A percentile compares a stretch with the other conserved stretches of the same genome.
These are phyloP conservation scores for Sylvia atricapilla DNA, from an alignment of 2,113 vertebrate genomes.

Conservation along the genomic window DNA sequence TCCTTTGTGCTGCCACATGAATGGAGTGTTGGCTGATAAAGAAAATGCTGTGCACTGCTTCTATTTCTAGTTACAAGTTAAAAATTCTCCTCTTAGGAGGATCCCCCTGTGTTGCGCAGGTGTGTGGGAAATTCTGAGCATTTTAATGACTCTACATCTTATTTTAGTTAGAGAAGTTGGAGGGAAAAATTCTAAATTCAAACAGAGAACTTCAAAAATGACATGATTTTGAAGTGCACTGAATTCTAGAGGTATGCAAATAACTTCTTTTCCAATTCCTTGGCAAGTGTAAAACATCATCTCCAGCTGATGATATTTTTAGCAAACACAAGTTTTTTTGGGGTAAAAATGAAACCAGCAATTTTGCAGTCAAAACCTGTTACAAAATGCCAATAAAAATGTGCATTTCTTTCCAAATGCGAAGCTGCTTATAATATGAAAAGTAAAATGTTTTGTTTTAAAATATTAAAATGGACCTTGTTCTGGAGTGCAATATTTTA, in stretches of 20 bases:
- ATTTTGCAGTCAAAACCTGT: neutral
- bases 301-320: slow-evolving; percentile 9
- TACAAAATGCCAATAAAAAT: neutral
- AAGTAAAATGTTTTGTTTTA: neutral
- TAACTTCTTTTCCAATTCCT: neutral
- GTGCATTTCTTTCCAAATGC: neutral
- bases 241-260: slow-evolving; percentile 25
- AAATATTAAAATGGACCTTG: neutral
- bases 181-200: neutral
- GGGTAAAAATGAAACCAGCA: neutral
- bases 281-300: neutral
- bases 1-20: neutral
- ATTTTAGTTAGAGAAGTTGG: neutral
- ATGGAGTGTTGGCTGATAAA: rapidly evolving
- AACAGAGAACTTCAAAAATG: neutral
- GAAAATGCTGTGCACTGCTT: neutral
- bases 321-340: neutral
- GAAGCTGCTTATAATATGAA: neutral
- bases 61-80: neutral
- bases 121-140: neutral
- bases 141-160: neutral
- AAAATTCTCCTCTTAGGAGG: neutral
- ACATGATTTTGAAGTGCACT: neutral
- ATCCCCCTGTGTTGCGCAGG: neutral
- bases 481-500: neutral